Conservation (phyloP, 2,888 invertebrate species). For the Tyria jacobaeae region DNA sequence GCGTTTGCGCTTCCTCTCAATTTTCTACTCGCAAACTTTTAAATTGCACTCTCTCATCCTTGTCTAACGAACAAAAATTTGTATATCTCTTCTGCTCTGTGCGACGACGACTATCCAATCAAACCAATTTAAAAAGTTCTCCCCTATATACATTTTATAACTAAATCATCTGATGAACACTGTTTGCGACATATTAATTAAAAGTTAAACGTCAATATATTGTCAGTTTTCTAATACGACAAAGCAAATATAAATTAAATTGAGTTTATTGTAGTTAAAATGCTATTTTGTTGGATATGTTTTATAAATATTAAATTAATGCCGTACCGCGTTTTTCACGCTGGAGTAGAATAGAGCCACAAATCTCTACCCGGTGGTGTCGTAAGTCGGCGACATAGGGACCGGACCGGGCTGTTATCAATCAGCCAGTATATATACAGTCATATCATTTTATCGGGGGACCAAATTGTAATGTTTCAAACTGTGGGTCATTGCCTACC, state of each 20-base stretch:
- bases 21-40: slow-evolving; percentile 41
- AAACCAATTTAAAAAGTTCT: slow-evolving; percentile 48
- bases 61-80: slow-evolving; percentile 16
- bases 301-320: background rate
- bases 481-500: no score
- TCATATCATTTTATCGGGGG: no score
- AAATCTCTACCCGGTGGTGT: no score
- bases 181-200: slow-evolving; percentile 52
- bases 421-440: no score
- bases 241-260: slow-evolving; percentile 42
- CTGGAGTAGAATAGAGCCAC: no score
- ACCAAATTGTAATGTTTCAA: no score
- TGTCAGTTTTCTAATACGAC: slow-evolving; percentile 31
- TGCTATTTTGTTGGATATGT: background rate
- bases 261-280: slow-evolving; percentile 31
- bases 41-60: slow-evolving; percentile 42
- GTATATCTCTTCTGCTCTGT: slow-evolving; percentile 28
- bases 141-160: slow-evolving; percentile 37
- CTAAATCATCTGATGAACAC: slow-evolving; percentile 38
- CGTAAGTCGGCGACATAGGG: no score
- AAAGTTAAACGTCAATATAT: slow-evolving; percentile 46
- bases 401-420: no score
- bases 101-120: slow-evolving; percentile 40
- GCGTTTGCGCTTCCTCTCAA: slow-evolving; percentile 27
- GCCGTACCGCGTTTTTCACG: background rate